Percentiles rank a stretch among this genome's conserved stretches.
Evolutionary conservation across 2,797 vertebrate genomes (phyloP).

Genomic region (Chiloscyllium punctatum): DNA sequence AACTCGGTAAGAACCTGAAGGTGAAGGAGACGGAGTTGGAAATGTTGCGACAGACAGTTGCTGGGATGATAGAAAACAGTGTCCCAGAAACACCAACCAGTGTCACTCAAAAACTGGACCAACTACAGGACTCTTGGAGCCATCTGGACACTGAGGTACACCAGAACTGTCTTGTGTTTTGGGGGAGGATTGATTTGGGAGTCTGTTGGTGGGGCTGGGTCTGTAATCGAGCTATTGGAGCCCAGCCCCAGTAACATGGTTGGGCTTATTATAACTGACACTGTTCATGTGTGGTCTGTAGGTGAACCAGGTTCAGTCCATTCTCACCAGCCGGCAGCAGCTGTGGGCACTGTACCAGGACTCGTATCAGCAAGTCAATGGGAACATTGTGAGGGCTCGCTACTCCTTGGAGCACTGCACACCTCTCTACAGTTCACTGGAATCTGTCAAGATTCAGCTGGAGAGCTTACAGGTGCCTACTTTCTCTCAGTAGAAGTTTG

Average conservation of each 20-base stretch:
- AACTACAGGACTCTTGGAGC: not conserved
- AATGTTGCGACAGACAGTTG: not conserved
- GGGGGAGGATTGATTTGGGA: not conserved
- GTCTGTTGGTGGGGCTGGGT: not conserved
- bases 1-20: not conserved
- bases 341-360: slow-evolving; percentile 61
- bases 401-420: slow-evolving; percentile 56
- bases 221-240: not conserved
- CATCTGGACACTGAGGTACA: not conserved
- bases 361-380: slow-evolving; percentile 49
- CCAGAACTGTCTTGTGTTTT: not conserved
- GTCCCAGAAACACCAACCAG: not conserved
- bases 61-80: no score
- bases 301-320: slow-evolving; percentile 52
- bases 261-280: not conserved
- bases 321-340: slow-evolving; percentile 51
- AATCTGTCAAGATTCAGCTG: slow-evolving; percentile 54
- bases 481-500: slow-evolving; percentile 16
- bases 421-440: slow-evolving; percentile 51
- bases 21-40: slow-evolving; percentile 4
- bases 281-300: slow-evolving; percentile 43
- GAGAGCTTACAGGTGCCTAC: slow-evolving; percentile 68
- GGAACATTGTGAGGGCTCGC: slow-evolving; percentile 50
- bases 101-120: not conserved
- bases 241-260: not conserved